phyloP scores from a whole-genome alignment of 2,888 invertebrate species.

The Lobophora halterata region DNA sequence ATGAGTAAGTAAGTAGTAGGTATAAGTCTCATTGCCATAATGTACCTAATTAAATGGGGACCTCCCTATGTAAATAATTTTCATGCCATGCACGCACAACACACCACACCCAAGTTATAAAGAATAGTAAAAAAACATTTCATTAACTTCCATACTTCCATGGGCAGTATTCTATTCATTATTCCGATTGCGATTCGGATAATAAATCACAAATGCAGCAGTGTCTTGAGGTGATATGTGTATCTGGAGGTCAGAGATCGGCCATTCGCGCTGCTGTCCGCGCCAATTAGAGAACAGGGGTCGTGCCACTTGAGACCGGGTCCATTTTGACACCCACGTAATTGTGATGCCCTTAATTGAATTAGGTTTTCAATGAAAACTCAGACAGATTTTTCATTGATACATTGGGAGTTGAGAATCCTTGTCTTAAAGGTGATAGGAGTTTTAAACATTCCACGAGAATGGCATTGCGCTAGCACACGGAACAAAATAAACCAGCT shows the following conservation, averaged over 20 bases:
- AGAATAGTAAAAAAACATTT: no score
- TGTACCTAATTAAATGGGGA: no score
- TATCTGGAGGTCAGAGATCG: conserved; percentile 72
- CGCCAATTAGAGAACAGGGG: conserved; percentile 69
- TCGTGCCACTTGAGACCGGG: conserved; percentile 55
- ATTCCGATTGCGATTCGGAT: conserved; percentile 18
- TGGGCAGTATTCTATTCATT: conserved; percentile 12
- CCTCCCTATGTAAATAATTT: no score
- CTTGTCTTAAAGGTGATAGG: no score
- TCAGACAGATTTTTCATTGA: conserved; percentile 10
- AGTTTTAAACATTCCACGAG: no score
- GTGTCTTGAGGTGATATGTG: conserved; percentile 57
- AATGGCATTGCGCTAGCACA: no score
- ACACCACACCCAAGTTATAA: no score
- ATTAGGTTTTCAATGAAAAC: conserved; percentile 10
- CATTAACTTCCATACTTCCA: conserved; percentile 9
- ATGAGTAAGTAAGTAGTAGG: no score
- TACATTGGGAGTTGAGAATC: no score
- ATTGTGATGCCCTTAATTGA: conserved; percentile 24
- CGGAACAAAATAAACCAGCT: no score
- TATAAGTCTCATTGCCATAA: no score
- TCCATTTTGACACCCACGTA: conserved; percentile 61
- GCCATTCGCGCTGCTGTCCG: conserved; percentile 61
- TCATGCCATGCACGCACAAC: no score
- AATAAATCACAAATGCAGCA: conserved; percentile 35